Evolutionary conservation across 2,113 vertebrate species (phyloP).

Genomic region (Ploceus nigricollis): DNA sequence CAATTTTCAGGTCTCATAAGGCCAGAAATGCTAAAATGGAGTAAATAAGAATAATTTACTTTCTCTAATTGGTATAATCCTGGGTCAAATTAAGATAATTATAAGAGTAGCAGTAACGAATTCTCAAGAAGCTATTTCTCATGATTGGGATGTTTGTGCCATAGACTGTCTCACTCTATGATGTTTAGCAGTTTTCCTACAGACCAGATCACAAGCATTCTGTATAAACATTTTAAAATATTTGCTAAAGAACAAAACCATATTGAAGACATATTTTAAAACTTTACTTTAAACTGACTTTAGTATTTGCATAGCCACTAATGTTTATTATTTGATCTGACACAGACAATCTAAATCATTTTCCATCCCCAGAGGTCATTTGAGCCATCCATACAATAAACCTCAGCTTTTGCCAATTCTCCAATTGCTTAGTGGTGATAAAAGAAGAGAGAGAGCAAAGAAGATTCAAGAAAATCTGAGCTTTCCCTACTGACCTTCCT

Average conservation of each 20-base stretch:
- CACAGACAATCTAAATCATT: background rate
- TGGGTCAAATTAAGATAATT: background rate
- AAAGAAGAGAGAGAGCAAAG: background rate
- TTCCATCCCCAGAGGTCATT: background rate
- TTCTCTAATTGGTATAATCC: background rate
- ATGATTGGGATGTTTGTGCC: background rate
- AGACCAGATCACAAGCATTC: background rate
- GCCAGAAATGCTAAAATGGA: background rate
- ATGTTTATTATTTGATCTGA: conserved; percentile 19
- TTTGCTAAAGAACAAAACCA: conserved; percentile 8
- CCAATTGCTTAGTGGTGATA: background rate
- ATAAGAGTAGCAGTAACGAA: background rate
- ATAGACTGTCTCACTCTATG: background rate
- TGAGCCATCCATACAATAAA: background rate
- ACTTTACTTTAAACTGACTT: background rate
- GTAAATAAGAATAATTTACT: background rate
- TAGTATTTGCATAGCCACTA: background rate
- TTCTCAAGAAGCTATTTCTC: background rate
- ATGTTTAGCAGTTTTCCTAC: background rate
- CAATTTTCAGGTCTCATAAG: background rate
- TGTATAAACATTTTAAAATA: conserved; percentile 44
- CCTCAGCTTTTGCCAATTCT: background rate
- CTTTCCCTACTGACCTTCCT: background rate
- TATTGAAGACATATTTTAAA: conserved; percentile 27
- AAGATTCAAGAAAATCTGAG: background rate